Percentiles rank a stretch among this genome's conserved stretches.
Evolutionary conservation across 2,113 vertebrate species (phyloP).

Genomic region (Monopterus albus): DNA sequence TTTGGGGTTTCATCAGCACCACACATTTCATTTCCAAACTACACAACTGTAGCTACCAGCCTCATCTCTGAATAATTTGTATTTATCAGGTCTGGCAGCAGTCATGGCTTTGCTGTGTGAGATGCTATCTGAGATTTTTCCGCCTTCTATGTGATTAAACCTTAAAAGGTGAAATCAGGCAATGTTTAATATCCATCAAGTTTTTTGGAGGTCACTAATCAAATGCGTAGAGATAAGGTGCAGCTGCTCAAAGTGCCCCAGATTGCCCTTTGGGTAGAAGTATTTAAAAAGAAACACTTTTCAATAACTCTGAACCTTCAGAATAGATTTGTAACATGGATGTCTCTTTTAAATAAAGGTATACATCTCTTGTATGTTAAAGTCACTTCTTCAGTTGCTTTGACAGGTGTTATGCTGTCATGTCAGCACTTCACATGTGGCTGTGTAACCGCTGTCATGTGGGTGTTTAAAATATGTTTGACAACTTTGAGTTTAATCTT

Average conservation of each 20-base stretch:
- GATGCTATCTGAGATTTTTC: constrained; percentile 53
- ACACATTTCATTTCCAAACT: background rate
- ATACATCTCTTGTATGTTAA: background rate
- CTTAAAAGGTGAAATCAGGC: constrained; percentile 49
- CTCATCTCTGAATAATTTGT: constrained; percentile 21
- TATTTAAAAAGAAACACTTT: background rate
- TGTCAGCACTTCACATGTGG: background rate
- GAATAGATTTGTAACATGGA: background rate
- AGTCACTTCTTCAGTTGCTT: background rate
- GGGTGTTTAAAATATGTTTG: too few relatives aligned
- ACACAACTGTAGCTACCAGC: background rate
- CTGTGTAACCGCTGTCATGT: background rate
- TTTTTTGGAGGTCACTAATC: constrained; percentile 44
- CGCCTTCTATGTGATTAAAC: constrained; percentile 47
- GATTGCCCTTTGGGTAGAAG: constrained; percentile 5
- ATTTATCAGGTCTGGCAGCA: constrained; percentile 7
- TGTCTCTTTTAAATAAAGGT: background rate
- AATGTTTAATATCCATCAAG: constrained; percentile 59
- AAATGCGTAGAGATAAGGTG: constrained; percentile 44
- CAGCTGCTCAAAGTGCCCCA: background rate
- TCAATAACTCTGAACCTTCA: background rate
- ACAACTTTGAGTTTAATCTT: too few relatives aligned
- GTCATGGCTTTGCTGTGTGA: background rate
- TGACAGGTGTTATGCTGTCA: background rate
- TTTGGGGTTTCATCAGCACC: background rate